Conservation (phyloP, 2,113 vertebrate species). For the Channa argus region DNA sequence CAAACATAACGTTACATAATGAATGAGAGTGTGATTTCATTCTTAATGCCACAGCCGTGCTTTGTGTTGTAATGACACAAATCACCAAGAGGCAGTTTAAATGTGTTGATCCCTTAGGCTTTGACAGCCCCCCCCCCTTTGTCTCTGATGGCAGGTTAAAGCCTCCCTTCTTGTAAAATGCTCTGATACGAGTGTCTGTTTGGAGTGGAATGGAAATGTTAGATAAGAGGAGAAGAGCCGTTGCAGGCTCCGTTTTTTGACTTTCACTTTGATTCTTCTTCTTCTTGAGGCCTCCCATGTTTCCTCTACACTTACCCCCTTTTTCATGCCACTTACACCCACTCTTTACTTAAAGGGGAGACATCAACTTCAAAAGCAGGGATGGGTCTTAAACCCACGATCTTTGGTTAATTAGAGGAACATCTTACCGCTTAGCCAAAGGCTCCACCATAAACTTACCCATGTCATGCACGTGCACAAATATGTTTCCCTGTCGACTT, state of each 20-base stretch:
- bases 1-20: conserved; percentile 39
- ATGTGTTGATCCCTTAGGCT: conserved; percentile 42
- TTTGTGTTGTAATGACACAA: conserved; percentile 49
- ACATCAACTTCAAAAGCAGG: too few relatives aligned
- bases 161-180: conserved; percentile 16
- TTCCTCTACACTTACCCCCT: background rate
- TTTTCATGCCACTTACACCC: too few relatives aligned
- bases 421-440: too few relatives aligned
- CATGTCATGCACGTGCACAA: too few relatives aligned
- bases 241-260: too few relatives aligned
- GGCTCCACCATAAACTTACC: too few relatives aligned
- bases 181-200: conserved; percentile 3
- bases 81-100: conserved; percentile 30
- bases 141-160: conserved; percentile 34
- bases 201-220: conserved; percentile 1
- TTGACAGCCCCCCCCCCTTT: conserved; percentile 36
- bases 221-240: background rate
- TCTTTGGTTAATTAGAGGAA: too few relatives aligned
- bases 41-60: conserved; percentile 30
- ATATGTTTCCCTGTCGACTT: too few relatives aligned
- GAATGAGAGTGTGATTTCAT: conserved; percentile 36
- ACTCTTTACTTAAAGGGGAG: too few relatives aligned
- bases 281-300: too few relatives aligned
- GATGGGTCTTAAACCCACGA: too few relatives aligned
- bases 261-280: too few relatives aligned